Evolutionary conservation across 2,888 invertebrate genomes (phyloP).

Genomic region (Rhingia campestris): DNA sequence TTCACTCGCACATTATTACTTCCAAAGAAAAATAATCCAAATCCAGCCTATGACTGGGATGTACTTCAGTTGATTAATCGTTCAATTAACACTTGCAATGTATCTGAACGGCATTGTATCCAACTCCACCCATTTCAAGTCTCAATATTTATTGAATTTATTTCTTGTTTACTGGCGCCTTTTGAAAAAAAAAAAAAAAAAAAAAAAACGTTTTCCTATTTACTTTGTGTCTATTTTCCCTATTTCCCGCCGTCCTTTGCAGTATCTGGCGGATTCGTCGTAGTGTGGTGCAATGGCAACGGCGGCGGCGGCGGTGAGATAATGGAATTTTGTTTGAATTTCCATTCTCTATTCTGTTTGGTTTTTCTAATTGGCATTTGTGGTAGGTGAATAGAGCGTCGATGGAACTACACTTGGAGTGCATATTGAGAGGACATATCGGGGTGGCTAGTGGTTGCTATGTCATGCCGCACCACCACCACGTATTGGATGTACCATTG

Average conservation of each 20-base stretch:
- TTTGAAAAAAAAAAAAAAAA: conserved; percentile 8
- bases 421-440: conserved; percentile 2
- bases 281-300: background rate
- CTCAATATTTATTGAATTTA: conserved; percentile 55
- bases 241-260: background rate
- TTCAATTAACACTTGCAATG: conserved; percentile 44
- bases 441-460: no score
- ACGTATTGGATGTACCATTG: background rate
- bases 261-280: background rate
- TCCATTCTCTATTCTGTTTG: conserved; percentile 28
- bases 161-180: conserved; percentile 27
- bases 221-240: background rate
- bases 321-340: conserved; percentile 50
- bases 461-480: background rate
- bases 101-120: background rate
- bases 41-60: background rate
- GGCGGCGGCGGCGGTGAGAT: background rate
- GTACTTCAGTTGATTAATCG: conserved; percentile 19
- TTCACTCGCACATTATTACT: background rate
- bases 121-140: conserved; percentile 25
- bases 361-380: conserved; percentile 42
- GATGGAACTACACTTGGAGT: conserved; percentile 5
- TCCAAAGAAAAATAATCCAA: background rate
- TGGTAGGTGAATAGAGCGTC: conserved; percentile 10
- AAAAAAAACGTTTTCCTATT: conserved; percentile 19